Evolutionary conservation across 37 sponge, comb jelly and placozoan genomes (phyloP), one percentile per base, ranked within the genome.

Genomic region (Ephydatia muelleri): DNA sequence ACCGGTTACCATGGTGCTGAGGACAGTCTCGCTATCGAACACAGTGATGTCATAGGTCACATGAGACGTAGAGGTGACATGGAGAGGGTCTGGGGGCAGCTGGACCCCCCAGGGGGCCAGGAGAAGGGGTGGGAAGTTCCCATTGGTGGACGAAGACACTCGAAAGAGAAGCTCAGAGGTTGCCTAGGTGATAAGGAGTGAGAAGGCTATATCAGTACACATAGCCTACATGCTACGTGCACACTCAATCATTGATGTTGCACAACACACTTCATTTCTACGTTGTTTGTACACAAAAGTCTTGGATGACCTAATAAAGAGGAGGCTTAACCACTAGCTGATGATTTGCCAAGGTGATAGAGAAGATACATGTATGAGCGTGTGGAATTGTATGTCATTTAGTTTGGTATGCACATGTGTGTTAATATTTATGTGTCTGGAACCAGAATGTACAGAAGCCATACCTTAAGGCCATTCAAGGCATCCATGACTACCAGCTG

Each of bases 401-500:
- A 21, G 66, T 65, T 21, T 22, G 66, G 21, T 21, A 65, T n/a
- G n/a, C n/a, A n/a, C n/a, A n/a, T n/a, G n/a, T n/a, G n/a, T n/a
- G n/a, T n/a, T n/a, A n/a, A n/a, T n/a, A n/a, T n/a, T n/a, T n/a
- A n/a, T n/a, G n/a, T n/a, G n/a, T n/a, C n/a, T n/a, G n/a, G n/a
- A n/a, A n/a, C n/a, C n/a, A 23, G 25, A 19, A 38, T 36, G 36
- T 75, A 31, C 11, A 14, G 2, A 70, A 29, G 29, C 21, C 85
- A 72, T 40, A 86, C 95, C 40, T 76, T 73, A 13, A 89, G 67
- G 3, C 83, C 88, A 69, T 89, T 84, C 38, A 87, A 78, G 21
- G 47, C 30, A 66, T 95, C 95, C 36, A 68, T 57, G 19, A 88
- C 83, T 12, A 87, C 70, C 26, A 92, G 4, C 70, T 83, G 77